phyloP scores from a whole-genome alignment of 2,113 vertebrate genomes.

The Camelus bactrianus region DNA sequence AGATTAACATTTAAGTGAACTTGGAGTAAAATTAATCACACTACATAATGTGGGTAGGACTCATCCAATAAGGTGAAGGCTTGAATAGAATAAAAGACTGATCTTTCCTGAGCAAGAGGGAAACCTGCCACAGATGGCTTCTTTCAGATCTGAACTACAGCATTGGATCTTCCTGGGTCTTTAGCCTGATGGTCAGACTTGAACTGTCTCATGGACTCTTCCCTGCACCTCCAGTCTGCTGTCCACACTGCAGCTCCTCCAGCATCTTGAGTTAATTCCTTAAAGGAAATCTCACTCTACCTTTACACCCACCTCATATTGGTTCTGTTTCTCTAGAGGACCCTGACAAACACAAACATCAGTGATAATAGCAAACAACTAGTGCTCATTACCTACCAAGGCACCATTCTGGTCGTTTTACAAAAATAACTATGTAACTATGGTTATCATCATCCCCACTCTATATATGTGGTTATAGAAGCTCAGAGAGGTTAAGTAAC shows the following conservation, averaged over 20 bases:
- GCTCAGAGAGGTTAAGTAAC: not conserved
- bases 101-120: not conserved
- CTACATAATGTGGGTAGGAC: accelerated
- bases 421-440: not conserved
- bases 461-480: not conserved
- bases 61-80: not conserved
- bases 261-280: not conserved
- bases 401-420: not conserved
- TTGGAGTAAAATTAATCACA: not conserved
- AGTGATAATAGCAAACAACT: not conserved
- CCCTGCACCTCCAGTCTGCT: not conserved
- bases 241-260: too few species aligned
- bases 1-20: not conserved
- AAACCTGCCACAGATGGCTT: not conserved
- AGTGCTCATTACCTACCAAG: not conserved
- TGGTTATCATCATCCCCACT: not conserved
- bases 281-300: not conserved
- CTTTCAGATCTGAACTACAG: not conserved
- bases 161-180: not conserved
- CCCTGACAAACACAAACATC: not conserved
- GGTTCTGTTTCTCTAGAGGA: not conserved
- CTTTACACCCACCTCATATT: not conserved
- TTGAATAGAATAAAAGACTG: not conserved
- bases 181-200: not conserved
- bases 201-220: not conserved